Base-by-base conservation (phyloP, 2,113 vertebrate genomes). In the Hippocampus comes region DNA sequence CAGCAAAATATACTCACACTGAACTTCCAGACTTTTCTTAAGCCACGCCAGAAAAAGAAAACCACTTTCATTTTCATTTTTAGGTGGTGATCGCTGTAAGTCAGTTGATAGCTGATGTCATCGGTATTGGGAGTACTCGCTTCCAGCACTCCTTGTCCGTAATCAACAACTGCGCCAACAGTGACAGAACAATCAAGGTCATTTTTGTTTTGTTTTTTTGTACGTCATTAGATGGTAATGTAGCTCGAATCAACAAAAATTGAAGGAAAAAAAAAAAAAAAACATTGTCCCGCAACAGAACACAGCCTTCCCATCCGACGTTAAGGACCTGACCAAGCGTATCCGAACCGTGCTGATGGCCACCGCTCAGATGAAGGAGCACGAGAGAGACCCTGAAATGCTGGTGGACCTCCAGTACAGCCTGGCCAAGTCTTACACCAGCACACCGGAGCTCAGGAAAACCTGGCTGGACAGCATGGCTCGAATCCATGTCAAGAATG, bases 381-480 rank as follows among this genome's bases (percentile, higher is more conserved):
- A 99, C 1, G 97, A 98, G 84, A 93, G 95, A 21, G 97, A 99
- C 79, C 97, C 97, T 0, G 97, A 99, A 91, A 98, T 99, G 97
- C 93, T 99, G 67, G 97, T 99, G 80, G 97, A 99, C 85, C 94
- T 99, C 65, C 97, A 99, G 89, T 99, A 99, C 88, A 99, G 97
- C 77, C 90, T 99, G 75, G 97, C 97, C 78, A 99, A 99, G 81
- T 99, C 97, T 14, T 99, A 98, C 0, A 96, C 97, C 57, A 98
- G 96, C 89, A 99, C 97, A 0, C 97, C 97, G 0, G 97, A 99
- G 78, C 94, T 99, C 11, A 93, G 97, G 74, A 99, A 99, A 88
- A 99, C 97, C 0, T 99, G 97, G 97, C 88, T 99, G 68, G 97
- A 99, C 90, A 99, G 97, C 91, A 99, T 99, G 97, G 97, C 97